A percentile compares a stretch with the other conserved stretches of the same genome.
Evolutionary conservation across 2,113 vertebrate species (phyloP).

Genomic region (Pheucticus melanocephalus): DNA sequence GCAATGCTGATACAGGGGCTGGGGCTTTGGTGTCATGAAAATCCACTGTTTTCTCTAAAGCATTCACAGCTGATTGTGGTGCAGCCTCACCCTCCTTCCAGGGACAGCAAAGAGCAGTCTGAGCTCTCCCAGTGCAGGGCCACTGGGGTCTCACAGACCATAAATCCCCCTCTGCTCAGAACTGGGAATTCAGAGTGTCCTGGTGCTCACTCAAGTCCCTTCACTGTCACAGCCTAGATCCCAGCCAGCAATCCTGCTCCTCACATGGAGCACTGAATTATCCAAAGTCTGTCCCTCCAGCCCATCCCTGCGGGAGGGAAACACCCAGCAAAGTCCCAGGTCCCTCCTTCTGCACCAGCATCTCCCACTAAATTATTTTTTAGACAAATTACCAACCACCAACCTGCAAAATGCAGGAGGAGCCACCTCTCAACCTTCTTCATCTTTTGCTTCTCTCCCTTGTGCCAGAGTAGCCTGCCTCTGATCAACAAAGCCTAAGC

Average conservation of each 20-base stretch:
- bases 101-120: background rate
- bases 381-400: background rate
- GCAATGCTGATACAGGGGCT: background rate
- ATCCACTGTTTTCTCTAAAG: background rate
- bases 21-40: background rate
- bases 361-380: background rate
- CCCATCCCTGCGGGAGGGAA: accelerated
- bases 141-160: background rate
- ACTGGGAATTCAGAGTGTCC: background rate
- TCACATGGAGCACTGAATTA: background rate
- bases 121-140: background rate
- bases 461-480: background rate
- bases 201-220: background rate
- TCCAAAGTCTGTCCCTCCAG: background rate
- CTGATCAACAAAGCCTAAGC: background rate
- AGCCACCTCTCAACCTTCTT: background rate
- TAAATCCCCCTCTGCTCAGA: background rate
- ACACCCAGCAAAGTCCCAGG: background rate
- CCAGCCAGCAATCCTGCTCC: background rate
- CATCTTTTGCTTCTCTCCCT: background rate
- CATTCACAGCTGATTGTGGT: background rate
- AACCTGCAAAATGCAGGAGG: background rate
- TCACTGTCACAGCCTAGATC: background rate
- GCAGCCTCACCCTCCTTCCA: background rate
- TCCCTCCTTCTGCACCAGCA: background rate